Evolutionary conservation across 2,113 vertebrate genomes (phyloP).

Genomic region (Zonotrichia leucophrys): DNA sequence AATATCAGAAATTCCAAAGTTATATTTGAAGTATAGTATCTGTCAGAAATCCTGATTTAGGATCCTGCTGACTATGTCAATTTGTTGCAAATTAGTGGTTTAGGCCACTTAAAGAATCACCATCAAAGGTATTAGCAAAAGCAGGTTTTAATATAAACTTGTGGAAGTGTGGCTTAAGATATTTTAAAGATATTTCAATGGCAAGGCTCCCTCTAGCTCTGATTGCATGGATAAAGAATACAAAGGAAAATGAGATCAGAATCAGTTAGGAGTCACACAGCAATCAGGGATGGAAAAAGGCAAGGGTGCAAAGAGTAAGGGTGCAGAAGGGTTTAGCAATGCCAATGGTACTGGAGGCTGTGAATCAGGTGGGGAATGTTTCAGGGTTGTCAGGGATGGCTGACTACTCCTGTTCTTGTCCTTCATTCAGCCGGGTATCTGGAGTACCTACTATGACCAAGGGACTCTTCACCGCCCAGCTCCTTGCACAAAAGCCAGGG

Average conservation of each 20-base stretch:
- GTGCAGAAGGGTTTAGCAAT: neutral
- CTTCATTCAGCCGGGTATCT: neutral
- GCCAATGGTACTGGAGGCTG: accelerated
- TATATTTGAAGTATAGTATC: neutral
- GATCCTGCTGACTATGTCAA: accelerated
- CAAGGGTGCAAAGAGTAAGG: neutral
- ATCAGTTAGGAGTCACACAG: neutral
- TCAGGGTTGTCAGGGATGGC: no score
- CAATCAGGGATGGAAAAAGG: neutral
- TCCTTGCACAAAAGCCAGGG: neutral
- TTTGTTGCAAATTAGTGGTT: neutral
- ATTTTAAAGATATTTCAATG: neutral
- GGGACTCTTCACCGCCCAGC: neutral
- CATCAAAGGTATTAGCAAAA: neutral
- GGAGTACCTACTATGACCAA: neutral
- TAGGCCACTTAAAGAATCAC: neutral
- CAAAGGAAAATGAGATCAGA: neutral
- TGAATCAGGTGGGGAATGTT: neutral
- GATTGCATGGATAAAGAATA: accelerated
- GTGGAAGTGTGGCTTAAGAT: neutral
- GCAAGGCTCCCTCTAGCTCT: neutral
- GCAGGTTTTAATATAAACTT: neutral
- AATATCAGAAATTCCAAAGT: neutral
- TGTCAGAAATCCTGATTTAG: neutral
- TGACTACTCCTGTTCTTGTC: neutral